phyloP scores from a whole-genome alignment of 2,888 invertebrate genomes.

The Ypsolopha sequella region DNA sequence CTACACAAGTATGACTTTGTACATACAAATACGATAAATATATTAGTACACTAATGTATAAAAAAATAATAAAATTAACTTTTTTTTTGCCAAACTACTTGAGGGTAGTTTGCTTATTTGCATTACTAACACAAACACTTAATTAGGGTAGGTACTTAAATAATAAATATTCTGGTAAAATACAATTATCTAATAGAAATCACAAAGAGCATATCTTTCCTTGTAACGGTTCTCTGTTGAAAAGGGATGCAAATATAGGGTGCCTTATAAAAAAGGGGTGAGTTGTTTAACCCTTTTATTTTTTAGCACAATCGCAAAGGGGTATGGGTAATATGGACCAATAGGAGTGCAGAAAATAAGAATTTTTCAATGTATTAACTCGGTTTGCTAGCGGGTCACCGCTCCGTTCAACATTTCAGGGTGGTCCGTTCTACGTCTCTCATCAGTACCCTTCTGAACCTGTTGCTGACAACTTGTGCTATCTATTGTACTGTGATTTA shows the following conservation, averaged over 20 bases:
- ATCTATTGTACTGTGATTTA: constrained; percentile 18
- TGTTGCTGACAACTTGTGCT: constrained; percentile 31
- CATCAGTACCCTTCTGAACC: constrained; percentile 36
- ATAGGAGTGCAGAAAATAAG: constrained; percentile 42
- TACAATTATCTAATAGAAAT: too few relatives aligned
- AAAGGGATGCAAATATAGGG: constrained; percentile 38
- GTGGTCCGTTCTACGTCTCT: constrained; percentile 22
- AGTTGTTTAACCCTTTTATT: constrained; percentile 58
- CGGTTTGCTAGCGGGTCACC: constrained; percentile 24
- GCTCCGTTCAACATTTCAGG: constrained; percentile 19
- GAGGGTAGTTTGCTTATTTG: too few relatives aligned
- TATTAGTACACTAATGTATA: too few relatives aligned
- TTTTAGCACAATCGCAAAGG: constrained; percentile 68
- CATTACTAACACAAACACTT: too few relatives aligned
- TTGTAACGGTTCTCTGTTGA: not conserved
- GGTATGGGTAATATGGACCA: constrained; percentile 50
- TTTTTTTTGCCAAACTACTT: too few relatives aligned
- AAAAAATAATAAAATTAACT: too few relatives aligned
- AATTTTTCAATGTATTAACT: constrained; percentile 51
- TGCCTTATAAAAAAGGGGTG: constrained; percentile 50
- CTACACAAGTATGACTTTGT: too few relatives aligned
- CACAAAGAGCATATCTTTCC: too few relatives aligned
- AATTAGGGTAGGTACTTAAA: too few relatives aligned
- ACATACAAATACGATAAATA: too few relatives aligned
- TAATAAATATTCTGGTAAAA: too few relatives aligned